These are phyloP conservation scores for Tokudaia muenninki DNA, from an alignment of 2,797 vertebrate genomes.

Conservation along the genomic window DNA sequence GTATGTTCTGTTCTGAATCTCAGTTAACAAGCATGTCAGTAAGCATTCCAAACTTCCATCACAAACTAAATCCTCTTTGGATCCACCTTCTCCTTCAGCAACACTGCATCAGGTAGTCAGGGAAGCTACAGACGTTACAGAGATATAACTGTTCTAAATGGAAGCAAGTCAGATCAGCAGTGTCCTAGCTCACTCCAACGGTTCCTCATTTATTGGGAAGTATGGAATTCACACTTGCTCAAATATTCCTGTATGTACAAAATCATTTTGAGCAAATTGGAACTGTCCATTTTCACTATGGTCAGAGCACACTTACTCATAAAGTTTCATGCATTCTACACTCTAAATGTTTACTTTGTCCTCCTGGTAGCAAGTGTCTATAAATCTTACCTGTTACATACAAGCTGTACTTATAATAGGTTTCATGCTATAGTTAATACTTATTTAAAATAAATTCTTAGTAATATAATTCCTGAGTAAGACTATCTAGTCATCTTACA, in stretches of 20 bases:
- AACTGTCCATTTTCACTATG: not conserved
- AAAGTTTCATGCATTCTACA: not conserved
- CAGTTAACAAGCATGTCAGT: not conserved
- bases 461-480: not conserved
- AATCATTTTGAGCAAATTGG: not conserved
- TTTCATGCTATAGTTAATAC: not conserved
- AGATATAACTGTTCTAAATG: not conserved
- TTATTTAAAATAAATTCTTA: slow-evolving; percentile 35
- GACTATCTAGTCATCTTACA: not conserved
- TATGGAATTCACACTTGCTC: not conserved
- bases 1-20: slow-evolving; percentile 4
- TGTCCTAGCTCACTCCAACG: not conserved
- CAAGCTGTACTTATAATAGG: not conserved
- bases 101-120: not conserved
- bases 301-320: not conserved
- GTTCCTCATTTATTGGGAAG: not conserved
- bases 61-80: slow-evolving; percentile 2
- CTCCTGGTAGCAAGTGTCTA: not conserved
- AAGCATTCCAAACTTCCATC: not conserved
- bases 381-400: not conserved
- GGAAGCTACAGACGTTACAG: not conserved
- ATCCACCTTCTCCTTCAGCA: too few relatives aligned
- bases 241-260: not conserved
- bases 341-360: not conserved
- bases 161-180: not conserved